These are phyloP conservation scores for Lophotriccus pileatus DNA, from an alignment of 2,797 vertebrate genomes.

Conservation along the genomic window DNA sequence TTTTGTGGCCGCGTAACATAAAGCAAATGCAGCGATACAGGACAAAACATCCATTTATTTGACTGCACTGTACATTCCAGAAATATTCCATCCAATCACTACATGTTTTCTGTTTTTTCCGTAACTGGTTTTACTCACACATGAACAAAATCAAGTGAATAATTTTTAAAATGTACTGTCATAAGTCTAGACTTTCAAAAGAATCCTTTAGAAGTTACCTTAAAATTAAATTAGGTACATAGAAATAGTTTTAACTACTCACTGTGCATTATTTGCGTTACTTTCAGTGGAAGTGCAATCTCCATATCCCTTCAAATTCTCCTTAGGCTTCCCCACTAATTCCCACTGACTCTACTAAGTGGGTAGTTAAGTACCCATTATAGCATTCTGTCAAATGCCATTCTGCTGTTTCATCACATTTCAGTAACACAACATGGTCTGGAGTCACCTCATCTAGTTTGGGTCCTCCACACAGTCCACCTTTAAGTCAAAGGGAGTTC, in stretches of 20 bases:
- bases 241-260: background rate
- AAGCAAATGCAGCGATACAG: background rate
- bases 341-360: rapidly evolving
- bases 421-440: background rate
- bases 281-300: background rate
- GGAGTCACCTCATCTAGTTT: background rate
- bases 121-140: background rate
- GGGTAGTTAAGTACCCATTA: background rate
- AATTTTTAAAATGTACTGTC: background rate
- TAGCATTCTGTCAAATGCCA: background rate
- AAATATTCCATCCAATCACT: background rate
- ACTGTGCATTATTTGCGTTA: background rate
- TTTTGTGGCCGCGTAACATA: background rate
- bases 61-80: background rate
- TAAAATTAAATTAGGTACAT: background rate
- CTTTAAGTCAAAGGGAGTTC: background rate
- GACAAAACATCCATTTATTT: background rate
- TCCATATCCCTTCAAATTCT: background rate
- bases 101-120: background rate
- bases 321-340: background rate
- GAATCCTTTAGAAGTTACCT: background rate
- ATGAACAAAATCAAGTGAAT: background rate
- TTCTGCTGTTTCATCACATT: background rate
- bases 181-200: background rate
- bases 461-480: background rate